These are phyloP conservation scores for Tympanuchus pallidicinctus DNA, from an alignment of 2,113 vertebrate species.

Conservation along the genomic window DNA sequence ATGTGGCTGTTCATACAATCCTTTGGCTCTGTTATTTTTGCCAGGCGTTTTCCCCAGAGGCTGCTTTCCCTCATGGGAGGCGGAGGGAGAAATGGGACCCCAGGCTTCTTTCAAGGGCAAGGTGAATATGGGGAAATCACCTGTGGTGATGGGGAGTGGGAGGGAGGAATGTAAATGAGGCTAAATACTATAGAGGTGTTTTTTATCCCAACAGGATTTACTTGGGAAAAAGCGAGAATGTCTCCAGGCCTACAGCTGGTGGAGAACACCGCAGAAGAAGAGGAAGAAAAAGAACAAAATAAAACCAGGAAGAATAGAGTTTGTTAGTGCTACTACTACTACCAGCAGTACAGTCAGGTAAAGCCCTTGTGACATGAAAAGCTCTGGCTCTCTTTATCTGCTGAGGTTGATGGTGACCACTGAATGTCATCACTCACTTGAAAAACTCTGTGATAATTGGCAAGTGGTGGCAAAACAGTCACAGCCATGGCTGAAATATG, in stretches of 20 bases:
- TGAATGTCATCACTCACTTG: neutral
- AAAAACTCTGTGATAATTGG: neutral
- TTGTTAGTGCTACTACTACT: conserved; percentile 60
- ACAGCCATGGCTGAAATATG: neutral
- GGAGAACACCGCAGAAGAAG: conserved; percentile 75
- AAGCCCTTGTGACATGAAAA: conserved; percentile 13
- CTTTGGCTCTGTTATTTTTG: conserved; percentile 82
- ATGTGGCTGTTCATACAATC: conserved; percentile 81
- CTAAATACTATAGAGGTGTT: conserved; percentile 71
- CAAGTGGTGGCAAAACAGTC: neutral
- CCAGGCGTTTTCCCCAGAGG: conserved; percentile 80
- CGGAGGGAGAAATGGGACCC: conserved; percentile 81
- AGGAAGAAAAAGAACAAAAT: conserved; percentile 79
- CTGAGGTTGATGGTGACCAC: neutral
- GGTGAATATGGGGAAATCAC: conserved; percentile 81
- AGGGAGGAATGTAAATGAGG: conserved; percentile 77
- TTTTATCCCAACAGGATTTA: conserved; percentile 70
- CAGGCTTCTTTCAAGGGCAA: conserved; percentile 81
- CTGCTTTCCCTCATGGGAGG: conserved; percentile 81
- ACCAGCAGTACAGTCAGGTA: conserved; percentile 56
- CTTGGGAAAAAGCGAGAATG: conserved; percentile 74
- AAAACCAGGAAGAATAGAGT: conserved; percentile 77
- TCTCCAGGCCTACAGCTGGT: conserved; percentile 75
- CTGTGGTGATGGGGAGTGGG: conserved; percentile 80
- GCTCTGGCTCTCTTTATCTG: neutral